phyloP scores from a whole-genome alignment of 2,113 vertebrate species.

The Atlantisia rogersi region DNA sequence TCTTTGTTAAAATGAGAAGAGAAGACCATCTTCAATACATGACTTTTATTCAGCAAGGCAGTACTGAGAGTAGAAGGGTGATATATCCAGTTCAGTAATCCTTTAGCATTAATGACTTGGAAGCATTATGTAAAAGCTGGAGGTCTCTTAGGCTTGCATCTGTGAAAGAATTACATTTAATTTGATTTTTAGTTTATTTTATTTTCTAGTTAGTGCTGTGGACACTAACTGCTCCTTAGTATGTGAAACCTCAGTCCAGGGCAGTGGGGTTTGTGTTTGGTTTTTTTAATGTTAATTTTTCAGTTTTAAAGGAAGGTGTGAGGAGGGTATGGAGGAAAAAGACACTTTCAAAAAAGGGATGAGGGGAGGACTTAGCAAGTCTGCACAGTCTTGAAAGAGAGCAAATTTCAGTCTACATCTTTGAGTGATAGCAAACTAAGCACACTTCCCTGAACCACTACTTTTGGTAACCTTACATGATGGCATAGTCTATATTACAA shows the following conservation, averaged over 20 bases:
- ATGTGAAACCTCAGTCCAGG: not conserved
- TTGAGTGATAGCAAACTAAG: not conserved
- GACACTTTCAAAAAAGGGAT: not conserved
- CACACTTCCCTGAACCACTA: rapidly evolving
- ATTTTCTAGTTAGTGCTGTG: not conserved
- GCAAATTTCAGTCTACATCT: not conserved
- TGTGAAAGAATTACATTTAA: not conserved
- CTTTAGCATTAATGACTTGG: not conserved
- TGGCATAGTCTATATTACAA: not conserved
- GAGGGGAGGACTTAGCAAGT: not conserved
- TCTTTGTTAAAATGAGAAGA: not conserved
- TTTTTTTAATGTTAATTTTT: not conserved
- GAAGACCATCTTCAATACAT: not conserved
- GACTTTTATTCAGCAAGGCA: not conserved
- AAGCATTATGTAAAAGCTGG: not conserved
- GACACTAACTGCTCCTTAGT: not conserved
- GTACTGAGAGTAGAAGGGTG: not conserved
- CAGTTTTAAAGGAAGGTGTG: not conserved
- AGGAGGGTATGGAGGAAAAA: not conserved
- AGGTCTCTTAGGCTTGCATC: not conserved
- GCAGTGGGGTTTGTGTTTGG: too few relatives aligned
- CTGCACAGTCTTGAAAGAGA: not conserved
- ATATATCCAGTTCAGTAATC: not conserved
- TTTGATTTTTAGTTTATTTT: not conserved
- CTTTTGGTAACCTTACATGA: rapidly evolving